Evolutionary conservation across 2,888 invertebrate genomes (phyloP), one percentile per base, ranked within the genome.

Genomic region (Ichneumoninae sp.): DNA sequence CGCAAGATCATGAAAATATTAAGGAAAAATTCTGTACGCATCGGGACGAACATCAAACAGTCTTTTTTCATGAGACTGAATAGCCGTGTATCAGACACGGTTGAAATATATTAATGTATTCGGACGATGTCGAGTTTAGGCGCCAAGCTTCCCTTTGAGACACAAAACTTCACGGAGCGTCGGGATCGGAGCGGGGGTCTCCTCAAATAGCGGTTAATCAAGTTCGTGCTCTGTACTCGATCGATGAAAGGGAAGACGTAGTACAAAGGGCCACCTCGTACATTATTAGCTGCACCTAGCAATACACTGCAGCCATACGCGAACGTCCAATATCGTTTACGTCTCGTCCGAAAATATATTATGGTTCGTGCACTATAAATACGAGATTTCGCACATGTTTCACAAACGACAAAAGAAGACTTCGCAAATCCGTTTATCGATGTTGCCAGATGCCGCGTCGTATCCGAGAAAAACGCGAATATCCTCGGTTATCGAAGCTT

Each of bases 201-300:
- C 78, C 22, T 72, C 79, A 71, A 80, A 80, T 72, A 72, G 79
- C 66, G 79, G 79, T 80, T 80, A 80, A 80, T 80, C 72, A 80
- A 72, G 79, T 80, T 72, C 79, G 66, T 44, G 79, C 72, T 72
- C 54, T 30, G 72, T 72, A 13, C 44, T 26, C 79, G 72, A 80
- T 80, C 72, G 79, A 80, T 80, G 79, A 80, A 80, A 72, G 79
- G 66, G 79, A 80, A 80, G 79, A 80, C 71, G 52, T 57, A 72
- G 65, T 72, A 80, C 72, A 80, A 72, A 80, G 79, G 30, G 26
- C 26, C 16, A 69, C 69, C 13, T 60, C 52, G 72, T 66, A 30
- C 72, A 72, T 72, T 80, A 80, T 54, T 80, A 66, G 72, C 19
- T 54, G 44, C 30, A 80, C 33, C 72, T 72, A 50, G 52, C 72